Evolutionary conservation across 2,797 vertebrate species (phyloP), one percentile per base, ranked within the genome.

Genomic region (Rhinoraja longicauda): DNA sequence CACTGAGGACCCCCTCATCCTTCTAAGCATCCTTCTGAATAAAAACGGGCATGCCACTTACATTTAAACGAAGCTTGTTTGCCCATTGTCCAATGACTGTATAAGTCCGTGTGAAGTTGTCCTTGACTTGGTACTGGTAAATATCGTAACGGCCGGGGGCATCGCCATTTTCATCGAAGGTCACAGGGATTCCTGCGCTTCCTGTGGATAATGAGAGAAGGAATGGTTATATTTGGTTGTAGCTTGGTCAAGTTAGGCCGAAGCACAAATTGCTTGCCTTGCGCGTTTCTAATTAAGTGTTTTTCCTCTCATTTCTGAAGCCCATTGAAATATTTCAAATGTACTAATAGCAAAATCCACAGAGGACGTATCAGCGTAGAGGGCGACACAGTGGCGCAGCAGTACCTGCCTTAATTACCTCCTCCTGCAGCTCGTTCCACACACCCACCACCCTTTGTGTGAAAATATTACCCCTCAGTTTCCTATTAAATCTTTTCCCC

Each of bases 81-180:
- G 97, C 98, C 98, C 98, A 99, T 75, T 97, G 96, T 90, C 98
- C 98, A 0, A 99, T 98, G 95, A 97, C 97, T 95, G 97, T 98
- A 96, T 99, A 99, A 94, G 98, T 98, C 0, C 96, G 96, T 0
- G 96, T 97, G 94, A 95, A 96, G 21, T 98, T 98, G 93, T 67
- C 13, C 93, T 95, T 96, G 77, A 98, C 96, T 96, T 99, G 98
- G 95, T 99, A 99, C 94, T 99, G 98, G 95, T 98, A 99, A 96
- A 99, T 98, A 94, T 99, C 98, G 0, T 99, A 99, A 84, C 98
- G 98, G 21, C 98, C 98, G 0, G 98, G 98, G 0, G 98, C 98
- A 0, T 99, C 98, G 86, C 98, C 98, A 0, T 99, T 99, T 95
- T 98, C 97, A 0, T 99, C 99, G 96, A 99, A 99, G 0, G 98